Base-by-base conservation (phyloP, 2,888 invertebrate genomes). In the Seira ritae region DNA sequence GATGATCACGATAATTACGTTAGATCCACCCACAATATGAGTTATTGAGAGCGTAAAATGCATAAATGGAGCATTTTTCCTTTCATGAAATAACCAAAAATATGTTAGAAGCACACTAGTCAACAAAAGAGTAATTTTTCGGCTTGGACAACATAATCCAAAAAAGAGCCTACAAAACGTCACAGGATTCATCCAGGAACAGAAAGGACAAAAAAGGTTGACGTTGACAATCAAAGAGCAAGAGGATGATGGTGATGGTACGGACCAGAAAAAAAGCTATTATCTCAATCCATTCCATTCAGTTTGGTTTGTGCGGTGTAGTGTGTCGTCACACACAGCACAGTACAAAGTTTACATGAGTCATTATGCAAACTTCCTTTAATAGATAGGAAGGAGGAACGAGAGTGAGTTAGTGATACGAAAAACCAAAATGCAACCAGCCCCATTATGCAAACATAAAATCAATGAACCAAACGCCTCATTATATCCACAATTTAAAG, bases 401-500 rank as follows among this genome's bases (percentile, higher is more conserved):
- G 50, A 50, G 50, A 50, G 50, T 3, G 50, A 50, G 50, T 50
- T 50, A 50, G 50, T 50, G 50, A 50, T 50, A 50, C 50, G 50
- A 50, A 50, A 50, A 50, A 50, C 50, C 50, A 50, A n/a, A 50
- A 50, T n/a, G 46, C 19, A 80, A 23, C 65, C 80, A 80, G 67
- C 76, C 76, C 81, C 72, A 82, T 75, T 76, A 66, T 71, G 69
- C 71, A 81, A 81, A 81, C 80, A 73, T 80, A 82, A 82, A 82
- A 82, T 76, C 81, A 82, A 82, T 82, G 81, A 82, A 72, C 81
- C 76, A 77, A 76, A 76, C 76, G 81, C 81, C 81, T 77, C 81
- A 77, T 82, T 82, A 77, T 82, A 77, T 77, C 76, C 76, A 82
- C 81, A 76, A 68, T 81, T 75, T 81, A 82, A 72, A 80, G 74